Base-by-base conservation (phyloP, 2,888 invertebrate species). In the Napeogenes inachia region DNA sequence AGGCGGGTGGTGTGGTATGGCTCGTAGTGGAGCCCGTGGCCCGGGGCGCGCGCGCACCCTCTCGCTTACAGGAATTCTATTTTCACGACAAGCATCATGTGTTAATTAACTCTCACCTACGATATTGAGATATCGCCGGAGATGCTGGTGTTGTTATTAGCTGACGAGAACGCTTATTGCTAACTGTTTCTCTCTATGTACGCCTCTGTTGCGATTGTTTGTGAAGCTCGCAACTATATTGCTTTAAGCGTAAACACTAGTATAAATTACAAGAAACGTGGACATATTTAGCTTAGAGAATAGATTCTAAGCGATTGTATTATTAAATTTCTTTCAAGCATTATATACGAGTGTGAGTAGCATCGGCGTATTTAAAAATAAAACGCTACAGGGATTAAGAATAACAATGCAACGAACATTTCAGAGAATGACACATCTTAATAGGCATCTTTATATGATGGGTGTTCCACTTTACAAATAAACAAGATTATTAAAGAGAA, bases 21-120 rank as follows among this genome's bases (percentile, higher is more conserved):
- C 59, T 53, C 67, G 66, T 74, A 71, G 73, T 76, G 80, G 64
- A 66, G 59, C 35, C 4, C 12, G 8, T 60, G 67, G 70, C 70
- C 71, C 70, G 65, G 75, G 75, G 87, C 85, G 87, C 86, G 82
- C 80, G 88, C 85, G 84, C 87, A 82, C 85, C 76, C 81, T 73
- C 75, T 73, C 78, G 80, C 81, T 87, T 85, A 87, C 89, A 85
- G 82, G 87, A 89, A 88, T 89, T 88, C 89, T 89, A 89, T 89
- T 89, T 90, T 87, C 82, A 85, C 85, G 81, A 87, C 89, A 85
- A 82, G 81, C 89, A 82, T 89, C 89, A 89, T 84, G 88, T 88
- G 87, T 89, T 90, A 90, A 90, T 90, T 90, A 90, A 90, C 84
- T 88, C 87, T 82, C 89, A 89, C 90, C 90, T 90, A 87, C 87